These are phyloP conservation scores for Neofelis nebulosa DNA, from an alignment of 2,113 vertebrate genomes.

Conservation along the genomic window DNA sequence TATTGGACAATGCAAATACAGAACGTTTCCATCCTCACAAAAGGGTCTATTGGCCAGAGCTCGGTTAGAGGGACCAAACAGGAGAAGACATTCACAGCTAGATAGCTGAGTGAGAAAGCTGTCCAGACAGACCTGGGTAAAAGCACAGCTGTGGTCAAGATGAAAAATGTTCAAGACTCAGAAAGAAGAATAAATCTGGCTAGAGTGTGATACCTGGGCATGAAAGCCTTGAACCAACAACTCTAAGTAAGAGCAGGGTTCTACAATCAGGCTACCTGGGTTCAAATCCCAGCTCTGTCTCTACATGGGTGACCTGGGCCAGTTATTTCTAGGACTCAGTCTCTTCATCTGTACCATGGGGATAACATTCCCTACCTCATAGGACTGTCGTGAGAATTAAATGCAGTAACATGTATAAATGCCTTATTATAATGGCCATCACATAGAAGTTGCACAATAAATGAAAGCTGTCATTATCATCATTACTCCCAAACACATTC, in stretches of 20 bases:
- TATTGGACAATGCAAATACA: neutral
- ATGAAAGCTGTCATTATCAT: neutral
- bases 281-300: neutral
- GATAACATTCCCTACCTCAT: neutral
- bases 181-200: neutral
- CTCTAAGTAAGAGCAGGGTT: neutral
- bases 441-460: neutral
- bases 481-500: neutral
- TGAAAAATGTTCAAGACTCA: neutral
- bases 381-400: neutral
- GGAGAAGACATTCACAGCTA: neutral
- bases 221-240: neutral
- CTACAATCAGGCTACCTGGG: neutral
- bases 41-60: neutral
- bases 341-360: neutral
- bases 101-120: neutral
- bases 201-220: neutral
- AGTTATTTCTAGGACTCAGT: neutral
- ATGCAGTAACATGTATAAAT: neutral
- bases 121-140: neutral
- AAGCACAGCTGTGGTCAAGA: neutral
- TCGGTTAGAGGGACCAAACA: neutral
- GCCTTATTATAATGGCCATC: neutral
- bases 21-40: neutral
- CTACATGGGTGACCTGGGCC: neutral